Evolutionary conservation across 2,888 invertebrate species (phyloP), one percentile per base, ranked within the genome.

Genomic region (Pardosa pseudoannulata): DNA sequence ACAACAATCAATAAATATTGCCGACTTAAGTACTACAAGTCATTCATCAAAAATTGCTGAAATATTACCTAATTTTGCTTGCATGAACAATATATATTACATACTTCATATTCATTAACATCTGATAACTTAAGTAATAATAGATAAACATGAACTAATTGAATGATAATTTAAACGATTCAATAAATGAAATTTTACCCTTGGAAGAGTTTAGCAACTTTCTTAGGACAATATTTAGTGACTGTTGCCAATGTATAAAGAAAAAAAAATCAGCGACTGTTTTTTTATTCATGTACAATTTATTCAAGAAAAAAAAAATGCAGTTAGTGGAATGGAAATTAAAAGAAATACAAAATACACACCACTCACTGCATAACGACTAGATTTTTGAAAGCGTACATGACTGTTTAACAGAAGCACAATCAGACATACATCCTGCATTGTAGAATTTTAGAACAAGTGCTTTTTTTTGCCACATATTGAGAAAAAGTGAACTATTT

Each of bases 341-440:
- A 19, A 64, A 41, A 65, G 7, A 39, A 72, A 32, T 67, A 67
- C 78, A 73, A 67, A 46, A 70, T 73, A 64, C 32, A 83, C 67
- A 50, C 73, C 76, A 78, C 56, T 28, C 68, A 75, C 78, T 76
- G 83, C 78, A 73, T 71, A 85, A 79, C 83, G 83, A 85, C 83
- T 85, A 85, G 83, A 85, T 73, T 78, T 56, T 56, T 79, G 46
- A 72, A 78, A 72, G 70, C 73, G 67, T 67, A 85, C 67, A 78
- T 73, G 36, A 83, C 50, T 64, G 64, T 73, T 41, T 68, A 65
- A 68, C 56, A 79, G 65, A 76, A 76, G 76, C 76, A 83, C 74
- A 50, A 39, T 13, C 27, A 19, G 32, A 67, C 27, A 16, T 1
- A 29, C 28, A 65, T 29, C n/a, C 67, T 32, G 67, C 32, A 36